phyloP scores from a whole-genome alignment of 2,888 invertebrate species.

The Camptogramma bilineatum region DNA sequence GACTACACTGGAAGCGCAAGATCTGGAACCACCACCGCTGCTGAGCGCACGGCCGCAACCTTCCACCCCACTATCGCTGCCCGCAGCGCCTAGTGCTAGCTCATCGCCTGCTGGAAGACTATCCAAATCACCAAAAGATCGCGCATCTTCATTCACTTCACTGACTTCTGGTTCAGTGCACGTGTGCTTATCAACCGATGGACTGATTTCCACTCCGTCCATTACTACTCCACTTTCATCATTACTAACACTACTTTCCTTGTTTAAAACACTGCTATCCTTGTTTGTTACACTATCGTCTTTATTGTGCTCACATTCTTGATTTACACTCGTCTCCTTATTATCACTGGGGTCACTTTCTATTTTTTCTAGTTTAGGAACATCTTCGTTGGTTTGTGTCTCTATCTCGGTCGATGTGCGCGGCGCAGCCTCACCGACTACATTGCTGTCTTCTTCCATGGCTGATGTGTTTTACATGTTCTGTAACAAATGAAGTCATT shows the following conservation, averaged over 20 bases:
- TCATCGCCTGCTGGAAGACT: constrained; percentile 78
- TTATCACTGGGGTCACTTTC: constrained; percentile 47
- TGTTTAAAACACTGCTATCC: constrained; percentile 51
- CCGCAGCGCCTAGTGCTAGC: constrained; percentile 83
- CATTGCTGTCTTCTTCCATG: constrained; percentile 72
- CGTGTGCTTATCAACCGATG: constrained; percentile 55
- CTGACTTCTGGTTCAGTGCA: constrained; percentile 65
- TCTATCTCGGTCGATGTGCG: constrained; percentile 54
- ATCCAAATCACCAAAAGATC: constrained; percentile 74
- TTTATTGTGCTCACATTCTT: constrained; percentile 57
- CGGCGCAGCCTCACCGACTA: constrained; percentile 54
- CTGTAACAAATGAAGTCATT: constrained; percentile 70
- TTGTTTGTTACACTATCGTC: constrained; percentile 45
- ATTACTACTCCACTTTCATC: constrained; percentile 41
- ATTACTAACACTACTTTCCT: constrained; percentile 59
- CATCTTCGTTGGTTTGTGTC: constrained; percentile 53
- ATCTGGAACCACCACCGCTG: constrained; percentile 88
- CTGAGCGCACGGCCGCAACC: constrained; percentile 89
- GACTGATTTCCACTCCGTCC: constrained; percentile 52
- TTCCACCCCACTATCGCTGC: constrained; percentile 93
- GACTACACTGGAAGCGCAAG: constrained; percentile 91
- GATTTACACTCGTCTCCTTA: constrained; percentile 41
- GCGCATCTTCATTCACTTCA: constrained; percentile 74
- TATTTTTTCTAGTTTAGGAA: constrained; percentile 50
- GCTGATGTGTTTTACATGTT: constrained; percentile 73